A percentile compares a stretch with the other conserved stretches of the same genome.
Conservation (phyloP, 2,888 invertebrate genomes). For the Zygogramma bicolorata region DNA sequence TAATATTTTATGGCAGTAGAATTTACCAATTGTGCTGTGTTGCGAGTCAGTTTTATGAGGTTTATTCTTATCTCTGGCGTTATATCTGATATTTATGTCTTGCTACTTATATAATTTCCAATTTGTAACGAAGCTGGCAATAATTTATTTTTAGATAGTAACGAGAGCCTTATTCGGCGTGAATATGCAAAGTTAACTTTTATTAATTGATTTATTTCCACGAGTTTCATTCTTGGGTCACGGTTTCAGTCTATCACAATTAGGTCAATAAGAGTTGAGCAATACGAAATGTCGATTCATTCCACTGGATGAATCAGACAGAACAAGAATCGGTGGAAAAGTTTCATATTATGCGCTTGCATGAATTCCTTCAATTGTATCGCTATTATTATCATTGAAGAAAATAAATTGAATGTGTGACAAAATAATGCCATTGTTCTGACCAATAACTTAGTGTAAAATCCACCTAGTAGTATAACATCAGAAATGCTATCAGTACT, state of each 20-base stretch:
- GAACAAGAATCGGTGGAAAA: background rate
- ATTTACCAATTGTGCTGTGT: too few relatives aligned
- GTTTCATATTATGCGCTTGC: background rate
- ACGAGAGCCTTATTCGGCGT: constrained; percentile 10
- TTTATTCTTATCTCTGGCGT: background rate
- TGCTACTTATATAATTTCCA: background rate
- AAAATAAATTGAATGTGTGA: too few relatives aligned
- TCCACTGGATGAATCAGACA: background rate
- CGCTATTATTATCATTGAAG: too few relatives aligned
- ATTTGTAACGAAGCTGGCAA: background rate
- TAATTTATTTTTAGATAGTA: constrained; percentile 14
- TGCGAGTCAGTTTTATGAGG: too few relatives aligned
- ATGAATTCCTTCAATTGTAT: too few relatives aligned
- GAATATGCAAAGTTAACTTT: constrained; percentile 16
- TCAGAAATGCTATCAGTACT: too few relatives aligned
- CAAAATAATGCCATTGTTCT: too few relatives aligned
- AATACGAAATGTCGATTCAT: background rate
- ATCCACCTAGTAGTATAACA: too few relatives aligned
- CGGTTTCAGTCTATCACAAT: constrained; percentile 14
- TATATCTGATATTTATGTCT: background rate
- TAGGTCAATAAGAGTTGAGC: constrained; percentile 1
- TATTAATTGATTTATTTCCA: constrained; percentile 2
- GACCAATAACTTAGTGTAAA: too few relatives aligned
- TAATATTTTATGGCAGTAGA: background rate
- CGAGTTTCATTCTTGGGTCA: constrained; percentile 13